phyloP scores from a whole-genome alignment of 1,140 invertebrate species.

The Coboldia fuscipes region DNA sequence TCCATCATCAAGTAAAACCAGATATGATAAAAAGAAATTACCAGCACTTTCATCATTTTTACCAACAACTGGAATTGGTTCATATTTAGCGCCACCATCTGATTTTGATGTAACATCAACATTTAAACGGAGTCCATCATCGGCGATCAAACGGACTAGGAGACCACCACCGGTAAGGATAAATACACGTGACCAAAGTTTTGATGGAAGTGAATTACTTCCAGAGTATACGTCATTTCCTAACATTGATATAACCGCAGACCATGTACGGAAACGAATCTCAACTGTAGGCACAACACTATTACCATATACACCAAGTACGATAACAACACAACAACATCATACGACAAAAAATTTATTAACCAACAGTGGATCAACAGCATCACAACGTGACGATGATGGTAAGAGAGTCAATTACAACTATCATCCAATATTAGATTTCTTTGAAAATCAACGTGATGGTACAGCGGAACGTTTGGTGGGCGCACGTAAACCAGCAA shows the following conservation, averaged over 20 bases:
- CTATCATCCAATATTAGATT: constrained; percentile 69
- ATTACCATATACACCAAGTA: constrained; percentile 6
- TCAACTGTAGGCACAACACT: constrained; percentile 13
- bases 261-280: constrained; percentile 18
- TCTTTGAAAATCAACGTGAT: constrained; percentile 32
- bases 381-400: neutral
- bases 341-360: constrained; percentile 5
- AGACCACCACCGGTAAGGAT: neutral
- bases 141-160: no score
- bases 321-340: constrained; percentile 8
- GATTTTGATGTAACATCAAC: constrained; percentile 7
- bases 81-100: constrained; percentile 14
- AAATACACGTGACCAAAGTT: constrained; percentile 7
- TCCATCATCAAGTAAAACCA: neutral
- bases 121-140: constrained; percentile 8
- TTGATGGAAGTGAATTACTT: constrained; percentile 12
- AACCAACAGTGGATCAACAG: constrained; percentile 5
- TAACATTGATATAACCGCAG: constrained; percentile 10
- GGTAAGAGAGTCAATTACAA: constrained; percentile 50
- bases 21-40: neutral
- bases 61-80: constrained; percentile 7
- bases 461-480: no score
- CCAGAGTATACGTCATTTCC: constrained; percentile 20
- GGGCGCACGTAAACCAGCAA: no score
- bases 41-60: constrained; percentile 6